Evolutionary conservation across 2,113 vertebrate species (phyloP), one percentile per base, ranked within the genome.

Genomic region (Oenanthe oenanthe): DNA sequence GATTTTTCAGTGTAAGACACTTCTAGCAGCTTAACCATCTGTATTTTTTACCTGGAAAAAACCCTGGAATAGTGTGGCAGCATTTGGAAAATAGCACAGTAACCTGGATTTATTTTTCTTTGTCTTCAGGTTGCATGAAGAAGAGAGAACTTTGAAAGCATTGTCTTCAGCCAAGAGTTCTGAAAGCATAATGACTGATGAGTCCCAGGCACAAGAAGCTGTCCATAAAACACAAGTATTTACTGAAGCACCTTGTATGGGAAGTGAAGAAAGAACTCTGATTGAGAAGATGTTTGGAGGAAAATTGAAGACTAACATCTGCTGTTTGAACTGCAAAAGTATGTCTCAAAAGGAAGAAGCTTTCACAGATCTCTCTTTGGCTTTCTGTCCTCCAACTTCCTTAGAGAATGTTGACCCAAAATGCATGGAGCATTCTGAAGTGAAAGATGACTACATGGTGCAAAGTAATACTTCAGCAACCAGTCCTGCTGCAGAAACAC

Each of bases 271-370:
- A 48, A 98, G 97, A 96, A 99, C 99, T 67, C 97, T 99, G 40
- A 99, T 99, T 91, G 99, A 99, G 95, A 98, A 93, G 73, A 99
- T 99, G 98, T 99, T 99, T 95, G 99, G 99, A 66, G 99, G 99
- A 31, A 99, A 98, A 84, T 94, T 99, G n/a, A 98, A 98, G 87
- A 99, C 99, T 38, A 98, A 98, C 51, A 98, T 99, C 84, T 98
- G 98, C 91, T 99, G 99, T 79, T 97, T 99, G 96, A 98, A 99
- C 92, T 99, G 99, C 96, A 98, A 98, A 96, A 98, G 98, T 81
- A 98, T 98, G 93, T 99, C 99, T 70, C 98, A 99, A 93, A 99
- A 99, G 95, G 98, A 99, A 88, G 99, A 99, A 97, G 98, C 99
- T 62, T 99, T 99, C 95, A 99, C 99, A 28, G 99, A 99, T 94